Percentiles rank a stretch among this genome's conserved stretches.
Conservation (phyloP, 2,113 vertebrate species). For the Gulo gulo region DNA sequence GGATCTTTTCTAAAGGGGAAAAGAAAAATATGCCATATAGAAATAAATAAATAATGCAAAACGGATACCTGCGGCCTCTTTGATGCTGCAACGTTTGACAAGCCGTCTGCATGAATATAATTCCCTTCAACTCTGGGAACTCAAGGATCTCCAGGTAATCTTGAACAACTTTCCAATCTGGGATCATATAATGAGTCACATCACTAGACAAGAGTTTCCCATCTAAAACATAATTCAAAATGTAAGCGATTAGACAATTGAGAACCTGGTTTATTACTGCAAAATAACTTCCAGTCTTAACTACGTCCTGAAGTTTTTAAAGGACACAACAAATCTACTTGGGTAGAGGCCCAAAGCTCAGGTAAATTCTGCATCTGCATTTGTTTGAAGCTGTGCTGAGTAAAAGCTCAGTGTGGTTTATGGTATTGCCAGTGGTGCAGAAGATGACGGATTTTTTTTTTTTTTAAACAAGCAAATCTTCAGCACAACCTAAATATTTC, state of each 20-base stretch:
- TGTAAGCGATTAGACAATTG: constrained; percentile 54
- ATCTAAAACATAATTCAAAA: constrained; percentile 82
- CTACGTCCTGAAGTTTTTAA: constrained; percentile 28
- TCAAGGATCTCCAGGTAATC: constrained; percentile 96
- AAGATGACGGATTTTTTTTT: constrained; percentile 16
- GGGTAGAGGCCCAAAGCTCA: background rate
- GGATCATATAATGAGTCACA: constrained; percentile 95
- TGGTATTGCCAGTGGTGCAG: background rate
- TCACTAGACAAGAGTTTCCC: constrained; percentile 90
- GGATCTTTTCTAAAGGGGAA: background rate
- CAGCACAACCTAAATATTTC: background rate
- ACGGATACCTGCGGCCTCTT: constrained; percentile 92
- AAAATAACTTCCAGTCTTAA: constrained; percentile 11
- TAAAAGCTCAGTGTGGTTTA: background rate
- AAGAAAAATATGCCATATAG: background rate
- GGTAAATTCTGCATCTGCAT: background rate
- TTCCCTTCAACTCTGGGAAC: constrained; percentile 91
- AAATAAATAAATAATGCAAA: constrained; percentile 54
- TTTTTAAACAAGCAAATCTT: constrained; percentile 31
- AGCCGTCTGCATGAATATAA: constrained; percentile 95
- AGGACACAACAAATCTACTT: constrained; percentile 41
- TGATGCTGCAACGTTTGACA: constrained; percentile 93
- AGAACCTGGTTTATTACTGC: background rate
- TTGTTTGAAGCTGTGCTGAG: constrained; percentile 3
- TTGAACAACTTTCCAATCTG: constrained; percentile 91